Conservation (phyloP, 2,888 invertebrate genomes). For the Pheosia tremula region DNA sequence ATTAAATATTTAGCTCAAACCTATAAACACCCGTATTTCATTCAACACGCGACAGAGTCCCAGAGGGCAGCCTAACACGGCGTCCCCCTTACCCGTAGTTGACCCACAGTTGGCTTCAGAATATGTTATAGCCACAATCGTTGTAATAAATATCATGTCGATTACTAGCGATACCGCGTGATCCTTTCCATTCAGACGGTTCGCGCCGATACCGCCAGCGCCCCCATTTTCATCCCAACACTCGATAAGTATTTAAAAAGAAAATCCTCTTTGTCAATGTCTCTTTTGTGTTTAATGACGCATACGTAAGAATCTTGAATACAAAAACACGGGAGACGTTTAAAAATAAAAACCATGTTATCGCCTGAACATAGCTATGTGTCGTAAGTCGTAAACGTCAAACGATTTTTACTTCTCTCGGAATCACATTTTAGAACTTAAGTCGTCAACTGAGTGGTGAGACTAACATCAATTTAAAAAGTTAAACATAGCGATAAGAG, state of each 20-base stretch:
- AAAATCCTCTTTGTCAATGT: conserved; percentile 26
- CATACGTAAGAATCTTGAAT: conserved; percentile 25
- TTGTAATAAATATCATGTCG: conserved; percentile 38
- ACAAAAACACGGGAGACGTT: conserved; percentile 14
- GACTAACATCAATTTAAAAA: conserved; percentile 66
- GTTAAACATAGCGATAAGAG: conserved; percentile 55
- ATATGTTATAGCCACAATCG: conserved; percentile 7
- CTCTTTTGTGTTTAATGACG: conserved; percentile 27
- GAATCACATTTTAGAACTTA: conserved; percentile 62
- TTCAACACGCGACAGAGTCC: too few relatives aligned
- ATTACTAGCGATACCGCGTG: conserved; percentile 34
- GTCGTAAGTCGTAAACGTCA: conserved; percentile 34
- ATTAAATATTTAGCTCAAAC: too few relatives aligned
- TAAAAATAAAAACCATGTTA: conserved; percentile 10
- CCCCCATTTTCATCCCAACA: conserved; percentile 24
- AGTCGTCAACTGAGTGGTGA: conserved; percentile 55
- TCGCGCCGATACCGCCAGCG: conserved; percentile 17
- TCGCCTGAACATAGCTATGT: conserved; percentile 5
- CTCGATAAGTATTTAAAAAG: conserved; percentile 35
- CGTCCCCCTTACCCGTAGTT: too few relatives aligned
- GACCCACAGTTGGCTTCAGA: too few relatives aligned
- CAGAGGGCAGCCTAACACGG: too few relatives aligned
- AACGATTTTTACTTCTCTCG: conserved; percentile 48
- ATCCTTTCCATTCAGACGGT: conserved; percentile 32
- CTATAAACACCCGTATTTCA: too few relatives aligned